Percentiles rank a stretch among this genome's conserved stretches.
These are phyloP conservation scores for Ommatoiulus sabulosus DNA, from an alignment of 2,888 invertebrate species.

Conservation along the genomic window DNA sequence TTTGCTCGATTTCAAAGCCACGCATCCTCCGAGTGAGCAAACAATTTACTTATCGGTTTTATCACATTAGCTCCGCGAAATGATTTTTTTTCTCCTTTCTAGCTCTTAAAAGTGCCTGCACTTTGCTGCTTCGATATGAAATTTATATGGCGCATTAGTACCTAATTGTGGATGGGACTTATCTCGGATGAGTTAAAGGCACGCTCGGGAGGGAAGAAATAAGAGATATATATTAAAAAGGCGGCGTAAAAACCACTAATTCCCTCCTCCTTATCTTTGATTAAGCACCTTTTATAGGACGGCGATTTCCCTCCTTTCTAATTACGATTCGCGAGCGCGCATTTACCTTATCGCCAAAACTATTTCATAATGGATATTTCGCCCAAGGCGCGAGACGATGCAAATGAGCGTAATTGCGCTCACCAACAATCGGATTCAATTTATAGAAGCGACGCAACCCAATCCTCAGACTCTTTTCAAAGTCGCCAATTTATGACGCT, in stretches of 20 bases:
- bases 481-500: slow-evolving; percentile 7
- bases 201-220: slow-evolving; percentile 28
- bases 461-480: background rate
- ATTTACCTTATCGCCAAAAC: slow-evolving; percentile 6
- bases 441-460: background rate
- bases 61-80: slow-evolving; percentile 24
- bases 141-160: slow-evolving; percentile 43
- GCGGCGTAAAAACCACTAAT: slow-evolving; percentile 10
- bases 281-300: slow-evolving; percentile 27
- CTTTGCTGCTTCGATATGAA: slow-evolving; percentile 39
- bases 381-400: background rate
- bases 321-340: background rate
- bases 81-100: background rate
- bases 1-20: background rate
- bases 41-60: slow-evolving; percentile 43
- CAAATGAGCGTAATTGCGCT: slow-evolving; percentile 36
- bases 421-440: slow-evolving; percentile 23
- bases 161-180: slow-evolving; percentile 36
- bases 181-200: slow-evolving; percentile 19
- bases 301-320: slow-evolving; percentile 7
- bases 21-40: slow-evolving; percentile 30
- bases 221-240: slow-evolving; percentile 29
- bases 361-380: slow-evolving; percentile 29
- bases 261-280: slow-evolving; percentile 24
- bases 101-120: slow-evolving; percentile 8